Conservation (phyloP, 2,797 vertebrate genomes). For the Apodemus agrarius region DNA sequence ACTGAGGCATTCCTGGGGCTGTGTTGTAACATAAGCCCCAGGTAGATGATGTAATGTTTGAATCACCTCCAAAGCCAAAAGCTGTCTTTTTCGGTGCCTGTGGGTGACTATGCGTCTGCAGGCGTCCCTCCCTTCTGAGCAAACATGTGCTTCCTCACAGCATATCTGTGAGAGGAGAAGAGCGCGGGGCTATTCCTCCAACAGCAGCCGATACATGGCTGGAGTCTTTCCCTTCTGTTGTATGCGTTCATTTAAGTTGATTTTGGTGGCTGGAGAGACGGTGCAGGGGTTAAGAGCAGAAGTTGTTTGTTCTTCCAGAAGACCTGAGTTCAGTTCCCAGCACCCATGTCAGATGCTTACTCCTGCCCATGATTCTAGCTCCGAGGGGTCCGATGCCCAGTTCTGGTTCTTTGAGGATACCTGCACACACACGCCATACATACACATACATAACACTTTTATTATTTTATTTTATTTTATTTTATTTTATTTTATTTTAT, state of each 20-base stretch:
- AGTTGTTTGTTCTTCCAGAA: background rate
- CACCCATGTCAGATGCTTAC: background rate
- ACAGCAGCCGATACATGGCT: background rate
- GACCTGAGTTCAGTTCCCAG: background rate
- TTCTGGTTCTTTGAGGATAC: background rate
- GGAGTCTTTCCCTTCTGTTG: background rate
- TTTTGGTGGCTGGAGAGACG: background rate
- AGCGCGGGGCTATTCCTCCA: background rate
- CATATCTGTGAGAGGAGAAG: background rate
- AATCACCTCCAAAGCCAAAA: slow-evolving; percentile 55
- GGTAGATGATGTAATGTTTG: slow-evolving; percentile 64
- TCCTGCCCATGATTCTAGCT: background rate
- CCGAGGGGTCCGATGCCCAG: background rate
- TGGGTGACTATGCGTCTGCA: slow-evolving; percentile 50
- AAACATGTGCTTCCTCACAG: background rate
- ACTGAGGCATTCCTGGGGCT: slow-evolving; percentile 33
- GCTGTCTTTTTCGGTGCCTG: slow-evolving; percentile 40
- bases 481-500: too few relatives aligned
- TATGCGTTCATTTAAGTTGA: background rate
- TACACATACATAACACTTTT: background rate
- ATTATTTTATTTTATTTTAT: background rate
- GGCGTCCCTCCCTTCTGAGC: background rate
- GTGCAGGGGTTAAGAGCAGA: background rate
- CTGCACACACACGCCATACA: background rate
- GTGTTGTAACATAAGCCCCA: slow-evolving; percentile 45